phyloP scores from a whole-genome alignment of 2,797 vertebrate species.

The Crenichthys baileyi region DNA sequence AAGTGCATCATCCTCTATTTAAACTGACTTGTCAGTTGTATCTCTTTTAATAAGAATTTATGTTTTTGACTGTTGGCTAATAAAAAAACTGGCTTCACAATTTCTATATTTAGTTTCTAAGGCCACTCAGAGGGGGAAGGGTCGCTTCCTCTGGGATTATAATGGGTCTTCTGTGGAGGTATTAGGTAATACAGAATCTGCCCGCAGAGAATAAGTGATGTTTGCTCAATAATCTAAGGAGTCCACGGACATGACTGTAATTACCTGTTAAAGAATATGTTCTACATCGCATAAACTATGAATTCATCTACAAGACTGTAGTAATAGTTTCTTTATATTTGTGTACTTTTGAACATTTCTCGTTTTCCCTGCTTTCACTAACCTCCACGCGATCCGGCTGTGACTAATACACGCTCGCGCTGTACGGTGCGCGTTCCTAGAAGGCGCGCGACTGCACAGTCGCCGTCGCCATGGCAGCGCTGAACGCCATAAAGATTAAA shows the following conservation, averaged over 20 bases:
- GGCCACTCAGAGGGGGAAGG: neutral
- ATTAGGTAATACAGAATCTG: conserved; percentile 66
- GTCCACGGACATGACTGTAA: neutral
- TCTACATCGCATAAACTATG: neutral
- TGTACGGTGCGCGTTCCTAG: conserved; percentile 35
- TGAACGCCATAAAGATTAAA: conserved; percentile 6
- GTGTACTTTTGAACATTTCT: neutral
- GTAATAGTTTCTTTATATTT: neutral
- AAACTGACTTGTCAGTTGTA: neutral
- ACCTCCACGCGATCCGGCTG: neutral
- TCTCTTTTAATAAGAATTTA: neutral
- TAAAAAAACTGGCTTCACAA: neutral
- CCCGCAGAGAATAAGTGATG: conserved; percentile 39
- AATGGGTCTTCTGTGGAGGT: conserved; percentile 44
- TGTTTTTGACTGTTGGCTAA: neutral
- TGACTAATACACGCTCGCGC: conserved; percentile 20
- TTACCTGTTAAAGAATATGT: neutral
- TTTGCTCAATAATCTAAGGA: conserved; percentile 21
- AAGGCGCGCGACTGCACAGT: conserved; percentile 29
- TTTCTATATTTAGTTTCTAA: conserved; percentile 25
- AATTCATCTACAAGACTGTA: neutral
- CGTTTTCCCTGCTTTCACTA: neutral
- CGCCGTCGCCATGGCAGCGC: conserved; percentile 30
- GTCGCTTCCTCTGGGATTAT: conserved; percentile 36
- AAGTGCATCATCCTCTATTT: conserved; percentile 1